Percentiles rank a stretch among this genome's conserved stretches.
These are phyloP conservation scores for Psittacara wagleri DNA, from an alignment of 2,113 vertebrate genomes.

Conservation along the genomic window DNA sequence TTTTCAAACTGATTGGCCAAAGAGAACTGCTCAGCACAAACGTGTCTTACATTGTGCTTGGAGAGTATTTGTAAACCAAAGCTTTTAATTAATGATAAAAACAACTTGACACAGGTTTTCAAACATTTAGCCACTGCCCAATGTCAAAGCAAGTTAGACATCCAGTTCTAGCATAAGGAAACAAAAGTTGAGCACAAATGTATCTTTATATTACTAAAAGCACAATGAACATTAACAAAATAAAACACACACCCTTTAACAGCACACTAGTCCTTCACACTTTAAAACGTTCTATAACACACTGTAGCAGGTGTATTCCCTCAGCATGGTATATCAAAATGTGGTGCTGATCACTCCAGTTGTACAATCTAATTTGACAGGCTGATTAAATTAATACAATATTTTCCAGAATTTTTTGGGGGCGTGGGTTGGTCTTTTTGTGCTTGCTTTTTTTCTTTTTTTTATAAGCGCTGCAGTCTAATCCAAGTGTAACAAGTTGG, in stretches of 20 bases:
- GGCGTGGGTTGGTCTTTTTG: background rate
- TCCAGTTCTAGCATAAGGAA: background rate
- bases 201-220: background rate
- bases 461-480: background rate
- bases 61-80: background rate
- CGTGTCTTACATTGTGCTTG: background rate
- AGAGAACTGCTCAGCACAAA: background rate
- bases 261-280: no score
- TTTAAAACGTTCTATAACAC: fast-evolving
- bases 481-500: background rate
- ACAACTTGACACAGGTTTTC: background rate
- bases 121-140: no score
- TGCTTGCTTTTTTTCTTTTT: background rate
- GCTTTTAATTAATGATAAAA: background rate
- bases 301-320: background rate
- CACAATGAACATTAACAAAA: background rate
- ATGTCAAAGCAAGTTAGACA: background rate
- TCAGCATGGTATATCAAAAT: background rate
- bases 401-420: background rate
- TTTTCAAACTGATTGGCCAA: background rate
- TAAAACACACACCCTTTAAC: background rate
- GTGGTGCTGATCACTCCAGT: background rate
- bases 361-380: background rate
- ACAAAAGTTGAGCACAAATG: background rate
- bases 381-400: background rate